phyloP scores from a whole-genome alignment of 2,113 vertebrate genomes.

The Xiphophorus hellerii region DNA sequence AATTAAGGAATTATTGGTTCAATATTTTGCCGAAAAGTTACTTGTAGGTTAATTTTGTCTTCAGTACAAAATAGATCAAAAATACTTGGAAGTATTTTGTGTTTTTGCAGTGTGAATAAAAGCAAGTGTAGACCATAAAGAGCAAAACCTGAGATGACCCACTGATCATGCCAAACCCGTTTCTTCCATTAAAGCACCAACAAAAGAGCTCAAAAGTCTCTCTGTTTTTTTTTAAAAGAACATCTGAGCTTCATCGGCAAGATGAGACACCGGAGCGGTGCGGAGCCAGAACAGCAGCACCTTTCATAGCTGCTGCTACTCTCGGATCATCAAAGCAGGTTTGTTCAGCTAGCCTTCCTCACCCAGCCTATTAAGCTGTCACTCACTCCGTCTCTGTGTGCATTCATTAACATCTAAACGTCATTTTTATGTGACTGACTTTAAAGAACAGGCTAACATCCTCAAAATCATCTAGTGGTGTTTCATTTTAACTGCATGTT shows the following conservation, averaged over 20 bases:
- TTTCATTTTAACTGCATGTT: background rate
- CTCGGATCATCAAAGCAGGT: constrained; percentile 30
- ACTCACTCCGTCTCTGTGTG: constrained; percentile 11
- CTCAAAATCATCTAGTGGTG: background rate
- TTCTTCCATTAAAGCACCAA: background rate
- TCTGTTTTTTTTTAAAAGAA: background rate
- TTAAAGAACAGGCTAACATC: background rate
- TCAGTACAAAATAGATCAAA: too few relatives aligned
- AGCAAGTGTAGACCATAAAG: too few relatives aligned
- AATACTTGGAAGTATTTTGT: too few relatives aligned
- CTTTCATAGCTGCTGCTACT: background rate
- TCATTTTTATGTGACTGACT: background rate
- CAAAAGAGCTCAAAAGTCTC: background rate
- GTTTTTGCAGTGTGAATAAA: too few relatives aligned
- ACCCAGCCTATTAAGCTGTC: constrained; percentile 31
- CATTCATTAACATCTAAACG: background rate
- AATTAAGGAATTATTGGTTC: too few relatives aligned
- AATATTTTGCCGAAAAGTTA: too few relatives aligned
- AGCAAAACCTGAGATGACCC: background rate
- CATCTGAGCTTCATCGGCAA: background rate
- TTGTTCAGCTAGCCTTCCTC: constrained; percentile 25
- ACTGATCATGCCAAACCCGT: background rate
- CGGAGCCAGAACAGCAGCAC: background rate
- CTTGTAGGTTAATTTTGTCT: too few relatives aligned
- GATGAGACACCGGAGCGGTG: background rate